phyloP scores from a whole-genome alignment of 2,113 vertebrate genomes.

The Motacilla tschutschensis region DNA sequence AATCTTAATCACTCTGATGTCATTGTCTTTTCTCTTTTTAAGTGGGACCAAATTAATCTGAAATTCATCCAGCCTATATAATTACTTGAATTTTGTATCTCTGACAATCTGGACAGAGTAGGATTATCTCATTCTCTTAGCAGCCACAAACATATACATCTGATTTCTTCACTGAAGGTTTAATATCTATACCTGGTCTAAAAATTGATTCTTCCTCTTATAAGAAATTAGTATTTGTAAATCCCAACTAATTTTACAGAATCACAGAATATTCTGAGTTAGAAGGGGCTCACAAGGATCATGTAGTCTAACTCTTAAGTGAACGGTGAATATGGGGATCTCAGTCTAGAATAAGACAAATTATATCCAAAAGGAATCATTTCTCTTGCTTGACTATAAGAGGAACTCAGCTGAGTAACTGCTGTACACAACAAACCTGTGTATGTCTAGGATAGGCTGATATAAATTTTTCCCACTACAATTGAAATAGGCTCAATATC shows the following conservation, averaged over 20 bases:
- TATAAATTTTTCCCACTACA: not conserved
- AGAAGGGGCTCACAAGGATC: not conserved
- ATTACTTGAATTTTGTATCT: not conserved
- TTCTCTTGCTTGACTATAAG: not conserved
- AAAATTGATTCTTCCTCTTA: not conserved
- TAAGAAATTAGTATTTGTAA: not conserved
- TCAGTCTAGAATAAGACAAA: not conserved
- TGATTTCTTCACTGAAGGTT: not conserved
- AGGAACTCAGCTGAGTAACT: not conserved
- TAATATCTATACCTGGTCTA: not conserved
- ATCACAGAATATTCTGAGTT: not conserved
- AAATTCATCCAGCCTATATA: not conserved
- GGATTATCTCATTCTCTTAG: not conserved
- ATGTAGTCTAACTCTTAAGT: too few species aligned
- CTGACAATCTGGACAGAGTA: not conserved
- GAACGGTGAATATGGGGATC: not conserved
- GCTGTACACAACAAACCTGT: not conserved
- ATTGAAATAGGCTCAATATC: not conserved
- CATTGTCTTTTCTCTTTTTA: not conserved
- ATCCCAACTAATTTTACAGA: not conserved
- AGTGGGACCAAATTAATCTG: not conserved
- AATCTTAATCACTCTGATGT: not conserved
- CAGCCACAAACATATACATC: not conserved
- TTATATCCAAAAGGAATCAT: not conserved
- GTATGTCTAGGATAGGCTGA: not conserved